Evolutionary conservation across 1,140 invertebrate species (phyloP), one percentile per base, ranked within the genome.

Genomic region (Diploscapter pachys): DNA sequence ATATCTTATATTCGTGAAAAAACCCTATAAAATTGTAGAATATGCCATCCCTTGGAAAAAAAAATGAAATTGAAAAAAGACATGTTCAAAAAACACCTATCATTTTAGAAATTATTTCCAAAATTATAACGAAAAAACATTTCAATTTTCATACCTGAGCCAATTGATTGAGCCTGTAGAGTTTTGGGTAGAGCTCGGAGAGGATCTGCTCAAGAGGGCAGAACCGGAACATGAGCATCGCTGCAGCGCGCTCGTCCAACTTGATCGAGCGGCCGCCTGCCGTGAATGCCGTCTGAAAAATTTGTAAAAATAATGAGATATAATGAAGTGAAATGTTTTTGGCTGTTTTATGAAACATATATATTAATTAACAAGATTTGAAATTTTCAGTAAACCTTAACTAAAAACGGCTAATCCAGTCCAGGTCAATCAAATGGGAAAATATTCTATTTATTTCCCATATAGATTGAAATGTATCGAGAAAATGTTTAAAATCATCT

Each of bases 161-260:
- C 88, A 78, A 86, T 63, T 80, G 87, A 86, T 96, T 93, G 61
- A 99, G 86, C 5, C 93, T 91, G 88, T 97, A 99, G 56, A 99
- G 88, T 87, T 94, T 92, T 6, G 96, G 96, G 89, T 98, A 96
- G 74, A 98, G 90, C 68, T 89, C 89, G 80, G 93, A 91, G 80
- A 98, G 90, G 3, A 99, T 89, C 81, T 91, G 89, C 69, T 87
- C 85, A 13, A 96, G 86, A 31, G 96, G 95, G 80, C 94, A 85
- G 52, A 90, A 91, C 88, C 98, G 98, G 89, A 96, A 91, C 85
- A 92, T 90, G 84, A 93, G 93, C 93, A 99, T 95, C 63, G 92
- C 91, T 83, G 90, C 93, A 3, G 96, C 91, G 57, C 96, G 89
- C 86, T 98, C 94, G 88, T 99, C 96, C 54, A 97, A 86, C 54